A percentile compares a stretch with the other conserved stretches of the same genome.
Evolutionary conservation across 2,113 vertebrate species (phyloP).

Genomic region (Rattus norvegicus): GRCr8 NC_086032.1:78739001-78739500

Average conservation of each 20-base stretch:
- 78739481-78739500: neutral
- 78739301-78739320: neutral
- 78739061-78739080: neutral
- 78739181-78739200: neutral
- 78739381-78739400: neutral
- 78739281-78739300: neutral
- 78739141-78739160: neutral
- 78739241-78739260: neutral
- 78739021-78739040: rapidly evolving
- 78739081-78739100: neutral
- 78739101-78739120: neutral
- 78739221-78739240: neutral
- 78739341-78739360: neutral
- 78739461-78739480: neutral
- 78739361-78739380: neutral
- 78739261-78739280: neutral
- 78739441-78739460: neutral
- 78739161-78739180: neutral
- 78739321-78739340: neutral
- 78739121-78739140: neutral
- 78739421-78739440: neutral
- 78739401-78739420: neutral
- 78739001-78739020: rapidly evolving
- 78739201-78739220: neutral
- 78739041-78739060: neutral